Base-by-base conservation (phyloP, 2,113 vertebrate species). In the Apeltes quadracus region DNA sequence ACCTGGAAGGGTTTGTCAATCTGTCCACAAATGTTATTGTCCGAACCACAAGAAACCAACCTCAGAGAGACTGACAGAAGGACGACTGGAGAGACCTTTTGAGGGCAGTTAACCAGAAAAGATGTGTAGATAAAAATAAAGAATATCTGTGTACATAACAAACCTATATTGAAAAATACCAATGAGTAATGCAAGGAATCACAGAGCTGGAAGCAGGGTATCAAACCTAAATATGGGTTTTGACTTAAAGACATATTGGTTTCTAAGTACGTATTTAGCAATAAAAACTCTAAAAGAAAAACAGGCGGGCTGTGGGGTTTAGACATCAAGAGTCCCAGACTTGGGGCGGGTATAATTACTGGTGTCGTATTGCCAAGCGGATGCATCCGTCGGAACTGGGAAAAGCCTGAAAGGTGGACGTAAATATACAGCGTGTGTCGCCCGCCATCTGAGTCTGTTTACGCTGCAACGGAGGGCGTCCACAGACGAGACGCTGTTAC, bases 311-410 rank as follows among this genome's bases (percentile, higher is more conserved):
- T 69, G 25, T 18, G 79, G 79, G 29, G 53, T 15, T 25, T 3
- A 54, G 53, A 84, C 85, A 76, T 74, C 43, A 78, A 75, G 76
- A 77, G 75, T 72, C 75, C 78, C 72, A 89, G 88, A 81, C 88
- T 51, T 79, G 76, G 81, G 85, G 84, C 83, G 61, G 18, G 77
- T 75, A 71, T 93, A 93, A 93, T 92, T 91, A 89, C 64, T 76
- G 77, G 92, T 83, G 80, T 87, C 64, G 57, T 11, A 13, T 14
- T 79, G 87, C 90, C 80, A 77, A 89, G 81, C 69, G 56, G 79
- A 90, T 77, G 70, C 81, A 84, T 80, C 81, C 84, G 69, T 79
- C 64, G 57, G 85, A 85, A 82, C 51, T 44, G 80, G 83, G 80
- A 79, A 16, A 82, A 89, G 71, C 73, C 83, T 86, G 88, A 80